phyloP scores from a whole-genome alignment of 1,140 invertebrate species.

The Drosophila simulans region DNA sequence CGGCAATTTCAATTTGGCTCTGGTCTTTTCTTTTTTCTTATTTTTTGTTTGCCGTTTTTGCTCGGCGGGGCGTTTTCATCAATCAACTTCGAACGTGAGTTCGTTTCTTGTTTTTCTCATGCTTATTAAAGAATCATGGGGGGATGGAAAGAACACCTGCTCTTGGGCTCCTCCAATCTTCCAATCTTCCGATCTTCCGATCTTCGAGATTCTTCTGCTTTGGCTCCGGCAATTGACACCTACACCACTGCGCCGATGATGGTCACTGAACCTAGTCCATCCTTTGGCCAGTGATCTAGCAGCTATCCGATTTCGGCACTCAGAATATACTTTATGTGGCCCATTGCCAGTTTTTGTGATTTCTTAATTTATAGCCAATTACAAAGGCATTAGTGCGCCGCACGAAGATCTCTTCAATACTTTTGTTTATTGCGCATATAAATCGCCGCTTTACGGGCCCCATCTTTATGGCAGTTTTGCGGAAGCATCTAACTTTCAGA shows the following conservation, averaged over 20 bases:
- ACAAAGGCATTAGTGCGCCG: conserved; percentile 72
- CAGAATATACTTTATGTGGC: conserved; percentile 20
- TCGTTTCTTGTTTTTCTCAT: conserved; percentile 48
- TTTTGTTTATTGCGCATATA: conserved; percentile 78
- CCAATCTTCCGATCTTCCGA: conserved; percentile 12
- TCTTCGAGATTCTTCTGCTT: conserved; percentile 1
- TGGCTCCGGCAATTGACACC: conserved; percentile 60
- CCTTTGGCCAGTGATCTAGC: background rate
- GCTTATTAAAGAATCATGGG: conserved; percentile 40
- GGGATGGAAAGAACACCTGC: background rate
- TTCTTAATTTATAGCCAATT: conserved; percentile 81
- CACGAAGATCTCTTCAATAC: conserved; percentile 58
- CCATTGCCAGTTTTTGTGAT: conserved; percentile 47
- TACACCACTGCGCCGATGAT: conserved; percentile 37
- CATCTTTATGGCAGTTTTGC: conserved; percentile 45
- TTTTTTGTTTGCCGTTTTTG: background rate
- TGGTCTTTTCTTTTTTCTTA: background rate
- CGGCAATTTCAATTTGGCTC: conserved; percentile 50
- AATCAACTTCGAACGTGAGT: conserved; percentile 66
- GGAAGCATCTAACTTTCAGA: conserved; percentile 50
- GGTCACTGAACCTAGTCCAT: conserved; percentile 64
- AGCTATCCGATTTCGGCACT: conserved; percentile 19
- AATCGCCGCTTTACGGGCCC: conserved; percentile 65
- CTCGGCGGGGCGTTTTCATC: conserved; percentile 70
- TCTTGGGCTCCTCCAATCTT: conserved; percentile 12